Percentiles rank a stretch among this genome's conserved stretches.
Evolutionary conservation across 1,140 invertebrate species (phyloP).

Genomic region (Lepidurus arcticus): DNA sequence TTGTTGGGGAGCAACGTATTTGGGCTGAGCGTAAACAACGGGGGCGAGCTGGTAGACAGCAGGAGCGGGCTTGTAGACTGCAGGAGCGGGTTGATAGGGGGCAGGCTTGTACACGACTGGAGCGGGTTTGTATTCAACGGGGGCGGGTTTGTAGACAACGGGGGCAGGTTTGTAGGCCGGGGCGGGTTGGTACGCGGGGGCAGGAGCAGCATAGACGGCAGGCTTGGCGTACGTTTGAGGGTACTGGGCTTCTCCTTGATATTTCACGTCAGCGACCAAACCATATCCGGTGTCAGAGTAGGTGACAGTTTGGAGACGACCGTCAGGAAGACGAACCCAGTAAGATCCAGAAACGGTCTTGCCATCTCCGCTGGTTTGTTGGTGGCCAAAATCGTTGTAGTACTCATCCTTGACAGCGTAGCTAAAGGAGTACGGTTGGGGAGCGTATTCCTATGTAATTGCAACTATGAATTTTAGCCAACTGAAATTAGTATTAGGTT

Average conservation of each 20-base stretch:
- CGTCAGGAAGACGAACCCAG: slow-evolving; percentile 38
- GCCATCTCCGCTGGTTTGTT: slow-evolving; percentile 41
- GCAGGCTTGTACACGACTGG: not conserved
- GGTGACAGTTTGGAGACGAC: slow-evolving; percentile 36
- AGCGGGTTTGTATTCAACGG: not conserved
- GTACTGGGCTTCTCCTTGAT: slow-evolving; percentile 33
- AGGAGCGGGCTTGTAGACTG: too few relatives aligned
- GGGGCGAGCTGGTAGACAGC: not conserved
- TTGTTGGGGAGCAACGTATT: not conserved
- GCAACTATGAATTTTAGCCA: not conserved
- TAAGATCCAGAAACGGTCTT: slow-evolving; percentile 37
- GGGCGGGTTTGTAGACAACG: not conserved
- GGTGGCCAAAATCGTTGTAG: slow-evolving; percentile 37
- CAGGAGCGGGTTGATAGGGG: not conserved
- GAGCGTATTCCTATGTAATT: slow-evolving; percentile 1
- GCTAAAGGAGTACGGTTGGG: slow-evolving; percentile 36
- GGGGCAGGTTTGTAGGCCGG: not conserved
- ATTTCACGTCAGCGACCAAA: slow-evolving; percentile 33
- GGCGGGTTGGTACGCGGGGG: not conserved
- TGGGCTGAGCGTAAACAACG: not conserved
- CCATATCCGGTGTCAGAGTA: slow-evolving; percentile 35
- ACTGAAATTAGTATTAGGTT: not conserved
- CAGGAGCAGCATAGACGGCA: not conserved
- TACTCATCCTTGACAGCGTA: slow-evolving; percentile 38
- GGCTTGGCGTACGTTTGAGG: slow-evolving; percentile 12